Base-by-base conservation (phyloP, 2,888 invertebrate species). In the Epirrita christyi region DNA sequence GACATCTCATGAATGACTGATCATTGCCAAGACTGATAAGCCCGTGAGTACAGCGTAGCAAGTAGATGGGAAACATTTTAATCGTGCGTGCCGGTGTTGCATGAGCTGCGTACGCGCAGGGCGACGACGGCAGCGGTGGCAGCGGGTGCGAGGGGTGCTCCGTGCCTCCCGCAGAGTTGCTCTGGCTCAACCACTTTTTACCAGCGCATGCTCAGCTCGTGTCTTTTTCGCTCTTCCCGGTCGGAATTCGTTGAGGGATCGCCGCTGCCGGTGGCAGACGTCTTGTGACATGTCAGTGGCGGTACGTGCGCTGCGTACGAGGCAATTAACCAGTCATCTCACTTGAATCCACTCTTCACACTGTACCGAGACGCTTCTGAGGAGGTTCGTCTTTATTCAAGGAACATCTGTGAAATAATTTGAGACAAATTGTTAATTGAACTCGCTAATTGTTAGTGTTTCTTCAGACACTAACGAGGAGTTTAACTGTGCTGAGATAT, bases 241-340 rank as follows among this genome's bases (percentile, higher is more conserved):
- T 88, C 70, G 92, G 92, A 92, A 92, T 92, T 91, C 87, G 88
- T 86, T 83, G 87, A 85, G 85, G 83, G 85, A 88, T 86, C 85
- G 86, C 89, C 91, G 87, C 87, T 80, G 89, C 89, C 85, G 91
- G 91, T 92, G 91, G 92, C 88, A 88, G 87, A 88, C 88, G 88
- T 86, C 88, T 85, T 88, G 88, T 90, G 90, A 89, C 88, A 87
- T 90, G 89, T 90, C 88, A 84, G 71, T 71, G 78, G 67, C 75
- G 58, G 79, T 89, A 91, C 90, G 91, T 90, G 92, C 84, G 75
- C 78, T 82, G 90, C 88, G 84, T 88, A 86, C 88, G 78, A 80
- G 74, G 81, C 89, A 90, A 92, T 92, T 90, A 92, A 83, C 80
- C 80, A 85, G 81, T 83, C 86, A 81, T 81, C 84, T 78, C 81